A percentile compares a stretch with the other conserved stretches of the same genome.
Conservation (phyloP, 2,888 invertebrate genomes). For the Siphlonurus alternatus region DNA sequence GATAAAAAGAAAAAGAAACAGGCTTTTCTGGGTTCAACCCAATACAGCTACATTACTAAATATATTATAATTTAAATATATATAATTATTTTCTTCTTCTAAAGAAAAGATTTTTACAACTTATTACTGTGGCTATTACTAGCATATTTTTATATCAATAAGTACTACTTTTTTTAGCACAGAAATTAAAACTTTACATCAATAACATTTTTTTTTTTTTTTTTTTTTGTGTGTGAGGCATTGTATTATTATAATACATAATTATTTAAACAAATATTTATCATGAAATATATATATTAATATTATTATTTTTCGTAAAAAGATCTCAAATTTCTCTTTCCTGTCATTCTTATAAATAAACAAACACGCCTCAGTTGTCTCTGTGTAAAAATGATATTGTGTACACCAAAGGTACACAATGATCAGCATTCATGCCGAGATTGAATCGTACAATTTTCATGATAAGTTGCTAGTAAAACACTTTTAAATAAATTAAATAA, state of each 20-base stretch:
- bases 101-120: too few relatives aligned
- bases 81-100: not conserved
- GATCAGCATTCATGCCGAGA: not conserved
- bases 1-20: too few relatives aligned
- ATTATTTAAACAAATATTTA: not conserved
- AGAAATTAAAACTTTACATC: not conserved
- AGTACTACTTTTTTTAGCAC: not conserved
- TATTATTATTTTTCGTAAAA: not conserved
- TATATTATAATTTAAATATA: not conserved
- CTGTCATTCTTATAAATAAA: not conserved
- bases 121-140: not conserved
- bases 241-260: not conserved
- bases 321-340: not conserved
- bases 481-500: not conserved
- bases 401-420: not conserved
- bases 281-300: not conserved
- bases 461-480: not conserved
- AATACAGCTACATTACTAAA: not conserved
- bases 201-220: not conserved
- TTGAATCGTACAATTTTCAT: not conserved
- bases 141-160: not conserved
- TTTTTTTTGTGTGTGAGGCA: too few relatives aligned
- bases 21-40: not conserved
- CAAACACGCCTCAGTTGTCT: not conserved
- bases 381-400: not conserved